Base-by-base conservation (phyloP, 2,797 vertebrate species). In the Poeciliopsis infans region DNA sequence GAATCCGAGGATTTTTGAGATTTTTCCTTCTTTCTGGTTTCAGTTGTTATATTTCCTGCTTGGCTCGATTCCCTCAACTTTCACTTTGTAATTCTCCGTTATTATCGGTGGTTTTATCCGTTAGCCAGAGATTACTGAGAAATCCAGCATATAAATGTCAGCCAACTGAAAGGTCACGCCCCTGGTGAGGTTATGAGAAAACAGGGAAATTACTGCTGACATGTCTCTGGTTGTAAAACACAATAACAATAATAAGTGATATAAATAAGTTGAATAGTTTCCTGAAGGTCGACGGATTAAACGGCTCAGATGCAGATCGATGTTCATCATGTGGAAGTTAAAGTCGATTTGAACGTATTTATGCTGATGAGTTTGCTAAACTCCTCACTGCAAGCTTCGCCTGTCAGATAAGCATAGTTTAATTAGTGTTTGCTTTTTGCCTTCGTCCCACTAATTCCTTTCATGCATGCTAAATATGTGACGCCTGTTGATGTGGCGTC, bases 371-470 rank as follows among this genome's bases (percentile, higher is more conserved):
- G 36, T 53, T 8, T 0, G n/a, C 41, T 70, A 23, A 45, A 8
- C 73, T 79, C 36, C 76, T 81, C 36, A 18, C 45, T 36, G 12
- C 11, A 36, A 47, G 18, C 59, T 76, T 18, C 0, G 10, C 15
- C 59, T 51, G 55, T 71, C 78, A 53, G 72, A 75, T 71, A 81
- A 76, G 36, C 49, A 13, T 33, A 31, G n/a, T 80, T 82, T 68
- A 77, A 77, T 77, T 57, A 43, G 13, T 74, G 68, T 81, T 80
- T 85, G 31, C 2, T 45, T 78, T 75, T 53, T 51, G 20, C 41
- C 16, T 47, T 46, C 25, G 41, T 82, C 73, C 53, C 18, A 53
- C 76, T 55, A 53, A n/a, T 18, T 81, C 43, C 10, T 61, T 28
- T 39, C 31, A 47, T n/a, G 72, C 47, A 2, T 45, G 16, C 3